These are phyloP conservation scores for Palythoa caribaeorum DNA, from an alignment of 92 coral and sea anemone genomes.

Conservation along the genomic window DNA sequence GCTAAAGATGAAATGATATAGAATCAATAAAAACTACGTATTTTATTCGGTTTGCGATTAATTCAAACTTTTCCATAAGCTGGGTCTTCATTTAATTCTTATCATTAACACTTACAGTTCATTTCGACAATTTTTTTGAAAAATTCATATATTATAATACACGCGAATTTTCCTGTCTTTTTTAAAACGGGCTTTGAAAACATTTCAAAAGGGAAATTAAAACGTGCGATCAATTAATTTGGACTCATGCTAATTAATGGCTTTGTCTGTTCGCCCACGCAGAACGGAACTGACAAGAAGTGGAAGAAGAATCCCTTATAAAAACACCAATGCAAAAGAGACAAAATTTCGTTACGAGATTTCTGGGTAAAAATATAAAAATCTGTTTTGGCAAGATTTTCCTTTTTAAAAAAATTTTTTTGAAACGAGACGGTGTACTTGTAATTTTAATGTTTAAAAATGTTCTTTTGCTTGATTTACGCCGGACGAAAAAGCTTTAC, in stretches of 20 bases:
- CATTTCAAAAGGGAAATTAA: background rate
- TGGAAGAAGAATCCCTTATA: background rate
- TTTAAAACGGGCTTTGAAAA: background rate
- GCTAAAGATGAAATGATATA: too few species aligned
- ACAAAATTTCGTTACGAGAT: background rate
- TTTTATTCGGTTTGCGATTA: too few species aligned
- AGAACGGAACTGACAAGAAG: background rate
- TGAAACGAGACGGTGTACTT: too few species aligned
- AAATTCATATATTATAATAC: background rate
- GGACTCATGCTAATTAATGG: background rate
- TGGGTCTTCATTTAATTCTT: too few species aligned
- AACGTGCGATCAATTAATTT: background rate
- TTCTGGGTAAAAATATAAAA: too few species aligned
- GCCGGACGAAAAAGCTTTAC: too few species aligned
- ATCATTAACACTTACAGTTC: background rate
- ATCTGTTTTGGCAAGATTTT: too few species aligned
- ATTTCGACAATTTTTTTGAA: background rate
- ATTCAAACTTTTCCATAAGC: too few species aligned
- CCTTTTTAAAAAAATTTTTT: too few species aligned
- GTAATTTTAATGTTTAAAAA: too few species aligned
- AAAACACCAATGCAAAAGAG: background rate
- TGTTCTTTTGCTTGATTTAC: too few species aligned
- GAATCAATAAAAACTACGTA: too few species aligned
- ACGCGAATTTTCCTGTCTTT: background rate
- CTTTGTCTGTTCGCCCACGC: slow-evolving; percentile 3